Conservation (phyloP, 2,888 invertebrate genomes). For the Parapristionchus giblindavisi region DNA sequence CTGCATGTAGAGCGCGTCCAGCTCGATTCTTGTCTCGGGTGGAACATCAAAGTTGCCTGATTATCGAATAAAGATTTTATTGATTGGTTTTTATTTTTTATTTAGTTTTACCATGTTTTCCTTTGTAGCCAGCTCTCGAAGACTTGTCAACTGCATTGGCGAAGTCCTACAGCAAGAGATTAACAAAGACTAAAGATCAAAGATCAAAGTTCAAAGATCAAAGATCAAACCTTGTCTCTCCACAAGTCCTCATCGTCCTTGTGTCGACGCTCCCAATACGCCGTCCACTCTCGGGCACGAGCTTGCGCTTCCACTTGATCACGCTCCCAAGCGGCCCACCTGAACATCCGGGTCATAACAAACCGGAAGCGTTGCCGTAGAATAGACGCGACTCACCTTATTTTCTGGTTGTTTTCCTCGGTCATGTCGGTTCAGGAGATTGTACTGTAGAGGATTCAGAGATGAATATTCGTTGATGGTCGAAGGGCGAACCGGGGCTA, state of each 20-base stretch:
- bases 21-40: conserved; percentile 47
- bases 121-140: conserved; percentile 60
- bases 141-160: conserved; percentile 60
- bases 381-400: no score
- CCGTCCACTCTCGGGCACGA: conserved; percentile 52
- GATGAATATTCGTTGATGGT: no score
- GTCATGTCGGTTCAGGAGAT: no score
- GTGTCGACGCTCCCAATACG: conserved; percentile 57
- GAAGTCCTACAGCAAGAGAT: conserved; percentile 50
- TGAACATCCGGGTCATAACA: no score
- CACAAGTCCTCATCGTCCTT: conserved; percentile 55
- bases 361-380: no score
- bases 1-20: conserved; percentile 57
- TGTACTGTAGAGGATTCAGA: no score
- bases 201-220: no score
- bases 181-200: background rate
- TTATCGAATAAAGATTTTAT: background rate
- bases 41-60: conserved; percentile 52
- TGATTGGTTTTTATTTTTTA: no score
- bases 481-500: no score
- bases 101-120: conserved; percentile 60
- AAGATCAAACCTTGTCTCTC: conserved; percentile 51
- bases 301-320: conserved; percentile 53
- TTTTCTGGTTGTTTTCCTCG: no score
- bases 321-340: conserved; percentile 54